Conservation (phyloP, 2,113 vertebrate species). For the Pomatorhinus ruficollis region DNA sequence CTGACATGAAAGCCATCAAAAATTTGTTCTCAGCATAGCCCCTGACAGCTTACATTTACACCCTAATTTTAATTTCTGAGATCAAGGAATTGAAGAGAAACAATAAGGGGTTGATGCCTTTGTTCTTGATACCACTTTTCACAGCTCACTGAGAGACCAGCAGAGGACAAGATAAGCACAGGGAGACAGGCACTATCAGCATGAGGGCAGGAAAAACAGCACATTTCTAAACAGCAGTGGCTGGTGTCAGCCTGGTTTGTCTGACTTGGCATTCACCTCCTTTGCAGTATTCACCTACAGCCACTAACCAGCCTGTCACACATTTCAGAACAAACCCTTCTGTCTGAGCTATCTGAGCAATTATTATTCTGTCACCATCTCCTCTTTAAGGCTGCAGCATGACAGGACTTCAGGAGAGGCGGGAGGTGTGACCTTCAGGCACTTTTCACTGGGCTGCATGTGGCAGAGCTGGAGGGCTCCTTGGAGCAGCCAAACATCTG, state of each 20-base stretch:
- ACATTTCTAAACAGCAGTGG: neutral
- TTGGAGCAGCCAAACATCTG: neutral
- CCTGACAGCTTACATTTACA: neutral
- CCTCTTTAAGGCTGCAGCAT: neutral
- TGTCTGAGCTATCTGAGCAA: neutral
- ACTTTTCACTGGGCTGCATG: rapidly evolving
- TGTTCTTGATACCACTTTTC: neutral
- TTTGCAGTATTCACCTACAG: neutral
- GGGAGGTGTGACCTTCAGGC: neutral
- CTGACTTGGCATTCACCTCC: neutral
- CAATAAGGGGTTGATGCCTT: neutral
- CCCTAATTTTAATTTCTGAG: neutral
- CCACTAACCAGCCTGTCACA: neutral
- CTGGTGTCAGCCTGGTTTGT: neutral
- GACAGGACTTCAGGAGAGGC: neutral
- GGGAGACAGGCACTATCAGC: neutral
- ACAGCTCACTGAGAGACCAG: neutral
- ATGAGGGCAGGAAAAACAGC: neutral
- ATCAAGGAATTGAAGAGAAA: neutral
- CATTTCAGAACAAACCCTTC: neutral
- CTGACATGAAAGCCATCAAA: neutral
- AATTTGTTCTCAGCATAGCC: neutral
- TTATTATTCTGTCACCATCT: neutral
- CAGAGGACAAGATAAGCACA: neutral
- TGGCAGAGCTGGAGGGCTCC: neutral